Evolutionary conservation across 1,140 invertebrate genomes (phyloP).

Genomic region (Capitella teleta): DNA sequence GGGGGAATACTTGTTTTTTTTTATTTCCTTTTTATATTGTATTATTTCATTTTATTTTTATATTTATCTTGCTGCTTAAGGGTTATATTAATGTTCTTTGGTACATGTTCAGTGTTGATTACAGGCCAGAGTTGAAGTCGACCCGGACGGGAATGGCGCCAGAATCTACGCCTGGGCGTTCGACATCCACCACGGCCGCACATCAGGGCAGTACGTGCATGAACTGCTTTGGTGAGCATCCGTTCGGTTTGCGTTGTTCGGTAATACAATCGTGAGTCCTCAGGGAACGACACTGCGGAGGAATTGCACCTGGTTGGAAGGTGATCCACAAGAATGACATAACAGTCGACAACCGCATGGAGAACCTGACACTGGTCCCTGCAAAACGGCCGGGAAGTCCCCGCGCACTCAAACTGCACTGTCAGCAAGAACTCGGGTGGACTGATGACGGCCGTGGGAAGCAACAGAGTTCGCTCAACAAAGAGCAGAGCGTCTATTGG

Average conservation of each 20-base stretch:
- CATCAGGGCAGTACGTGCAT: constrained; percentile 41
- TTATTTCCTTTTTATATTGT: background rate
- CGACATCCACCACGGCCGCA: constrained; percentile 37
- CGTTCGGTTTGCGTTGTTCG: background rate
- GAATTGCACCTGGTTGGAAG: constrained; percentile 43
- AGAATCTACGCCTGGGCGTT: constrained; percentile 45
- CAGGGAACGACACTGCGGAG: constrained; percentile 47
- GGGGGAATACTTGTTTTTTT: background rate
- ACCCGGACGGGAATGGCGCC: constrained; percentile 47
- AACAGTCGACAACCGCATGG: constrained; percentile 46
- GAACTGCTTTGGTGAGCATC: constrained; percentile 43
- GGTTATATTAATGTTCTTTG: background rate
- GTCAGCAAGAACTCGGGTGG: background rate
- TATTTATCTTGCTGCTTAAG: background rate
- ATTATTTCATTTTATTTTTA: background rate
- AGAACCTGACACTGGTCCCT: constrained; percentile 42
- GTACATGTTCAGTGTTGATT: background rate
- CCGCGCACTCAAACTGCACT: too few species aligned
- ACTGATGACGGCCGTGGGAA: constrained; percentile 12
- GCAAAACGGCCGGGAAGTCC: background rate
- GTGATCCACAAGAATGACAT: constrained; percentile 45
- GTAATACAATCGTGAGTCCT: constrained; percentile 2
- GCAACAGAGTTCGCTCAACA: constrained; percentile 2
- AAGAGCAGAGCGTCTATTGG: constrained; percentile 46
- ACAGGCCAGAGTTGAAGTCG: constrained; percentile 43